These are phyloP conservation scores for Sebastes paucispinis DNA, from an alignment of 2,797 vertebrate species.

Conservation along the genomic window DNA sequence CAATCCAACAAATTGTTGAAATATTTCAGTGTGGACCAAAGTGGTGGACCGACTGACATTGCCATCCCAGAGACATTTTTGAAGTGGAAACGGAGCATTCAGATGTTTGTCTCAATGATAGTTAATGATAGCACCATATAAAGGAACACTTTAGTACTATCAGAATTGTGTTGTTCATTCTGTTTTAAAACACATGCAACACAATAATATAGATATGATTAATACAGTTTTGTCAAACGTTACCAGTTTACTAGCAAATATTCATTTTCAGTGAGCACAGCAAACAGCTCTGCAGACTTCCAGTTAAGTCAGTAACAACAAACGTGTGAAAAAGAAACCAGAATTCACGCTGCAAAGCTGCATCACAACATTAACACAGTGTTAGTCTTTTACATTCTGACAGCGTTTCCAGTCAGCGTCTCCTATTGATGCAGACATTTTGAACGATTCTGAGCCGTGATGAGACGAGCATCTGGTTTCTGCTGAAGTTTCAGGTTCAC, in stretches of 20 bases:
- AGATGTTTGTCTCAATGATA: neutral
- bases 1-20: neutral
- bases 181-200: neutral
- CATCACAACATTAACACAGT: neutral
- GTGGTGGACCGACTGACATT: neutral
- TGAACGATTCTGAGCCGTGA: constrained; percentile 6
- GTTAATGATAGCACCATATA: no score
- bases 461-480: constrained; percentile 42
- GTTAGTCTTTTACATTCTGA: neutral
- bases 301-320: neutral
- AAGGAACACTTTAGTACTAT: no score
- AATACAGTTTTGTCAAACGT: neutral
- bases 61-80: neutral
- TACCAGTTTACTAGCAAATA: neutral
- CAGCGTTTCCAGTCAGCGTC: neutral
- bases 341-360: neutral
- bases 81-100: neutral
- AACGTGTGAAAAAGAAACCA: constrained; percentile 1
- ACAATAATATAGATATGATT: neutral
- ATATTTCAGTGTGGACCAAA: neutral
- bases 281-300: neutral
- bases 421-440: neutral
- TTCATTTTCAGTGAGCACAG: neutral
- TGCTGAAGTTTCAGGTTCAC: constrained; percentile 32
- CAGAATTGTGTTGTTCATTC: no score